Evolutionary conservation across 2,888 invertebrate species (phyloP), one percentile per base, ranked within the genome.

Genomic region (Bruchidius siliquastri): DNA sequence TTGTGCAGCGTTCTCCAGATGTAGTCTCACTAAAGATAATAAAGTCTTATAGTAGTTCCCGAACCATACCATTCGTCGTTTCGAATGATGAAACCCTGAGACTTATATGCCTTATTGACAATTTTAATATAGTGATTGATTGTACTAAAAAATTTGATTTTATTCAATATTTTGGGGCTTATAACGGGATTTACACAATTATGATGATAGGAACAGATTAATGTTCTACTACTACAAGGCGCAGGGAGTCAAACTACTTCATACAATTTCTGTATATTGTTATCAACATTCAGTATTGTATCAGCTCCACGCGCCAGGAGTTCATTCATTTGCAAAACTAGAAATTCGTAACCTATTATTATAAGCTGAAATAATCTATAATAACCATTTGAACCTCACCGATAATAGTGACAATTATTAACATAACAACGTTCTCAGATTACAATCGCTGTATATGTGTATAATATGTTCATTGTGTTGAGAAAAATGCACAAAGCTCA

Each of bases 351-450:
- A 1, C 1, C 49, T 49, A 49, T 18, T 49, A 49, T 49, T 49
- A 8, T 49, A 49, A 49, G 8, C 18, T 13, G 13, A 49, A 49
- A 49, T 26, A 49, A 49, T 49, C 1, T 49, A 49, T 18, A 49
- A 49, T 49, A 49, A 49, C 49, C 49, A 18, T 49, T 49, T 69
- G 32, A 70, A 70, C 32, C 20, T 26, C 10, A 70, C 70, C n/a
- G 32, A 70, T 32, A 26, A 69, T n/a, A 69, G 18, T 20, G 32
- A 21, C 26, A 20, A 49, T 49, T 49, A 49, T 71, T 74, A 75
- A 71, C 72, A 71, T 73, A 72, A 76, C 74, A 73, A 71, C 73
- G 77, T 75, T 77, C 76, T 77, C 76, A 75, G 75, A 76, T 77
- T 74, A 77, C 68, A 69, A 71, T 72, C 71, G 72, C 49, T 71